phyloP scores from a whole-genome alignment of 2,113 vertebrate genomes.

The Rhinogobius similis region DNA sequence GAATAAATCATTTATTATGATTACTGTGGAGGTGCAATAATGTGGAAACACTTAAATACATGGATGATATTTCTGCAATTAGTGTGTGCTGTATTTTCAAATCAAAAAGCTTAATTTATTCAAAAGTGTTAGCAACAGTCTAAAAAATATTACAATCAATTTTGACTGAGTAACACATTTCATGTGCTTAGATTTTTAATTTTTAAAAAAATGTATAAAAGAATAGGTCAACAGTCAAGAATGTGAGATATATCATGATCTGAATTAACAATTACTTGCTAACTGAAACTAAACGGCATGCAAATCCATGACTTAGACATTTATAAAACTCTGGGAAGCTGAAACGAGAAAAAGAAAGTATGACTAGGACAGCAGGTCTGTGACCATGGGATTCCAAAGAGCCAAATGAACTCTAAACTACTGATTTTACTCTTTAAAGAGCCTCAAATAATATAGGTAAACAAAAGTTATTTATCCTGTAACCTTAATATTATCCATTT shows the following conservation, averaged over 20 bases:
- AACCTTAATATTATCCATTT: too few species aligned
- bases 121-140: neutral
- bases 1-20: conserved; percentile 1
- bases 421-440: too few species aligned
- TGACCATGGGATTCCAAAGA: neutral
- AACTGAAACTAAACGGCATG: neutral
- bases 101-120: neutral
- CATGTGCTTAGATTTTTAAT: neutral
- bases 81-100: neutral
- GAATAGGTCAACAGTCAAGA: neutral
- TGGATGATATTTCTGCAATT: neutral
- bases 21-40: neutral
- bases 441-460: too few species aligned
- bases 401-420: neutral
- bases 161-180: neutral
- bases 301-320: neutral
- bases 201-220: neutral
- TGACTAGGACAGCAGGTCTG: neutral
- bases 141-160: neutral
- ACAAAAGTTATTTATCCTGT: too few species aligned
- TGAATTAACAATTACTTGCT: neutral
- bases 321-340: neutral
- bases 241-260: neutral
- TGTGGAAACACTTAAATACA: neutral
- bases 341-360: too few species aligned